Evolutionary conservation across 2,797 vertebrate species (phyloP).

Genomic region (Poeciliopsis presidionis): DNA sequence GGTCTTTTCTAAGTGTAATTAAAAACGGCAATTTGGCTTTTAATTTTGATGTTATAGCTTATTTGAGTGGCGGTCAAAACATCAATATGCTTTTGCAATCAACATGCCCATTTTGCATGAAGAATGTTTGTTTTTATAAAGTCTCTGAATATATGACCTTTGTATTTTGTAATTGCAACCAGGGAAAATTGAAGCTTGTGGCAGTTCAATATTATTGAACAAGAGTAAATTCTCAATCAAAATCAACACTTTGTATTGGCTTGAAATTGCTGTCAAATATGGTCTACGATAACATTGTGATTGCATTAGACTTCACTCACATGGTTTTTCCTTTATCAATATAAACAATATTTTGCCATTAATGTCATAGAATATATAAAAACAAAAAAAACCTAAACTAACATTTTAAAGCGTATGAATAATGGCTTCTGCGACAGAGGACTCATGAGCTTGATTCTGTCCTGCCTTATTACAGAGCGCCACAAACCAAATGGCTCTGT

Average conservation of each 20-base stretch:
- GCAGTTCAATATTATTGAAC: not conserved
- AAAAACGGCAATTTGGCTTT: not conserved
- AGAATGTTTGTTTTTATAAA: not conserved
- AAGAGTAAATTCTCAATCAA: too few relatives aligned
- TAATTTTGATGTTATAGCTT: not conserved
- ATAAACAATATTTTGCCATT: too few relatives aligned
- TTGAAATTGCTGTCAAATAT: too few relatives aligned
- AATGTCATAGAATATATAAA: too few relatives aligned
- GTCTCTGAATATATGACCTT: not conserved
- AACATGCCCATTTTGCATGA: not conserved
- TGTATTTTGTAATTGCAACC: not conserved
- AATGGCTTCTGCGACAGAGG: too few relatives aligned
- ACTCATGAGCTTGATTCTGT: not conserved
- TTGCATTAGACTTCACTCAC: too few relatives aligned
- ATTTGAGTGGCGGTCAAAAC: not conserved
- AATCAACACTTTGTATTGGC: too few relatives aligned
- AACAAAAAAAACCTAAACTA: too few relatives aligned
- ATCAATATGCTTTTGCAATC: not conserved
- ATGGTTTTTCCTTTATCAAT: too few relatives aligned
- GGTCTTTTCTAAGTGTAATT: not conserved
- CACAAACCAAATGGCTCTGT: not conserved
- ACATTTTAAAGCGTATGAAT: too few relatives aligned
- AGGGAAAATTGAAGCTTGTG: not conserved
- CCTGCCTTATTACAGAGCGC: not conserved
- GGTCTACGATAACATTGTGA: too few relatives aligned